Base-by-base conservation (phyloP, 1,140 invertebrate genomes). In the Dreissena rostriformis region DNA sequence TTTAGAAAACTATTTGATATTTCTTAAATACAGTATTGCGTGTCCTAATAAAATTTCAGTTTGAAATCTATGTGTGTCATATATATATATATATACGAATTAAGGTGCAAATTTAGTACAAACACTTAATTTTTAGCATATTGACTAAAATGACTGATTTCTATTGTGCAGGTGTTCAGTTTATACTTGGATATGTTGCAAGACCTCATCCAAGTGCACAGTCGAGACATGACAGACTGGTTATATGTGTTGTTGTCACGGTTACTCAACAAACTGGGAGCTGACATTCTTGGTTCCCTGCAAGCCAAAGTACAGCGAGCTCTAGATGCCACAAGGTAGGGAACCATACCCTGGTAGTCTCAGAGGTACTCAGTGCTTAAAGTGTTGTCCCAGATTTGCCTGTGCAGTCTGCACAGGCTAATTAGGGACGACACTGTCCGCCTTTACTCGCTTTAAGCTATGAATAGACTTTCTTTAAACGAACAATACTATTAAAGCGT, bases 131-230 rank as follows among this genome's bases (percentile, higher is more conserved):
- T 53, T 29, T 28, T 66, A 52, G 15, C 53, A 49, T 78, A 29
- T 67, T 49, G 39, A 39, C 39, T 39, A 39, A 39, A 39, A 39
- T 39, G 2, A 2, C 39, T 74, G 57, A 11, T 81, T 51, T 86
- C 14, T 83, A 8, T 82, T 53, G 87, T 86, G 2, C 90, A 95
- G 94, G 97, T 98, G 68, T 98, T 99, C 93, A 97, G 97, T 70
- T 94, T 99, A 77, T 98, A 99, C 94, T 93, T 99, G 88, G 98
- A 99, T 89, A 97, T 97, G 0, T 95, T 99, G 22, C 96, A 97
- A 86, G 97, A 98, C 91, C 93, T 99, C 80, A 96, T 99, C 68
- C 93, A 95, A 84, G 96, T 96, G n/a, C 97, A 99, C 93, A 96
- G 96, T 84, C 95, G 96, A 83, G 97, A 98, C 87, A 94, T 99